Base-by-base conservation (phyloP, 2,888 invertebrate species). In the Caenorhabditis japonica region DNA sequence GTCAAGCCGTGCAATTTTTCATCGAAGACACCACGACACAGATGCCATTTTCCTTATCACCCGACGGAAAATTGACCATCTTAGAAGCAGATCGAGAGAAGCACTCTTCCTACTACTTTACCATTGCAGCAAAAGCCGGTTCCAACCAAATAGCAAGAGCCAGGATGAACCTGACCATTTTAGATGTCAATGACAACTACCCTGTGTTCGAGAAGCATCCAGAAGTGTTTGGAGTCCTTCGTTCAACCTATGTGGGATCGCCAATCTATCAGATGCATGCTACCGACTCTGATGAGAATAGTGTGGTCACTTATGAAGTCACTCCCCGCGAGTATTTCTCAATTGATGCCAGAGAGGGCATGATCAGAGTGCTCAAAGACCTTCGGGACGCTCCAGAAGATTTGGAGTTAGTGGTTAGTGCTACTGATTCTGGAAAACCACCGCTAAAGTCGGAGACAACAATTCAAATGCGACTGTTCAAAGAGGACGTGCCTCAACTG, bases 151-250 rank as follows among this genome's bases (percentile, higher is more conserved):
- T 68, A 0, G 79, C 82, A 2, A n/a, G 44, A 5, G 71, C 84
- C 3, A 46, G 53, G 1, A 59, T 85, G n/a, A 81, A 81, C 15
- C 79, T 85, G 10, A 79, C 77, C 7, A 80, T 85, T 53, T 56
- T 83, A 1, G 85, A 85, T 49, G 83, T 86, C 13, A 85, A 85
- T 49, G 85, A 85, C 74, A 85, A 86, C 59, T 77, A 75, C 38
- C 85, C 85, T 8, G 33, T 49, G 12, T 84, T 85, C 53, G 59
- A 77, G 41, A 38, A 55, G 5, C 73, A 74, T 49, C 75, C 79
- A 5, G 59, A 64, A 10, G 27, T 73, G 12, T 49, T 85, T 25
- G 80, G 81, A 19, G 25, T 80, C 8, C 12, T 46, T 0, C 49
- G 59, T n/a, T 15, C n/a, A 1, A 43, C 53, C 47, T 49, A 74